A percentile compares a stretch with the other conserved stretches of the same genome.
Conservation (phyloP, 2,113 vertebrate species). For the Archilochus colubris region DNA sequence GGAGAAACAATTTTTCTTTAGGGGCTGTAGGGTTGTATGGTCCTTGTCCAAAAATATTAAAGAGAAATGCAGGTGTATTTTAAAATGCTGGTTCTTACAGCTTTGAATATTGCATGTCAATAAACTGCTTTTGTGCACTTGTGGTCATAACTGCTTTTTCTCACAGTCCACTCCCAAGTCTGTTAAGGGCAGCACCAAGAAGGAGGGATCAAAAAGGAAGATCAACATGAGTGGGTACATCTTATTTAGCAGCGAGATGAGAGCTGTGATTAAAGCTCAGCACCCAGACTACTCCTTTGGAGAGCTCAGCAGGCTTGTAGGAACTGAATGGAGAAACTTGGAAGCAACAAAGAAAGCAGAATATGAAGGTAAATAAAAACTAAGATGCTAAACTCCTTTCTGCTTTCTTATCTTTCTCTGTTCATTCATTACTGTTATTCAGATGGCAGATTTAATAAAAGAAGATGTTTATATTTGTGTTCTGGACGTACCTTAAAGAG, state of each 20-base stretch:
- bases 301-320: conserved; percentile 96
- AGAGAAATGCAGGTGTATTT: not conserved
- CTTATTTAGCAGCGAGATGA: conserved; percentile 99
- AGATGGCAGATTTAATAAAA: conserved; percentile 19
- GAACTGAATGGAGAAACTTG: conserved; percentile 98
- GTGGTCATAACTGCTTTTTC: conserved; percentile 54
- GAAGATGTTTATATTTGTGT: conserved; percentile 7
- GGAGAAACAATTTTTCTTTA: not conserved
- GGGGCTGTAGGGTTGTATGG: not conserved
- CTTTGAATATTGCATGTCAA: conserved; percentile 33
- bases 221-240: conserved; percentile 99
- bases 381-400: conserved; percentile 1
- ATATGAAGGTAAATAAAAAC: conserved; percentile 90
- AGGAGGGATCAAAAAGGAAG: conserved; percentile 96
- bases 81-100: not conserved
- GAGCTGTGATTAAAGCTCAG: conserved; percentile 97
- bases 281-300: conserved; percentile 99
- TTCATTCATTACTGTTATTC: not conserved
- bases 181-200: conserved; percentile 92
- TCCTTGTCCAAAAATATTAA: not conserved
- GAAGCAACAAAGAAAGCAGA: conserved; percentile 95
- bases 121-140: not conserved
- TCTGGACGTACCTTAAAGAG: not conserved
- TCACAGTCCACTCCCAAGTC: conserved; percentile 94
- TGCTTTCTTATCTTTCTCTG: conserved; percentile 14